Base-by-base conservation (phyloP, 2,888 invertebrate species). In the Thysanoteuthis rhombus region DNA sequence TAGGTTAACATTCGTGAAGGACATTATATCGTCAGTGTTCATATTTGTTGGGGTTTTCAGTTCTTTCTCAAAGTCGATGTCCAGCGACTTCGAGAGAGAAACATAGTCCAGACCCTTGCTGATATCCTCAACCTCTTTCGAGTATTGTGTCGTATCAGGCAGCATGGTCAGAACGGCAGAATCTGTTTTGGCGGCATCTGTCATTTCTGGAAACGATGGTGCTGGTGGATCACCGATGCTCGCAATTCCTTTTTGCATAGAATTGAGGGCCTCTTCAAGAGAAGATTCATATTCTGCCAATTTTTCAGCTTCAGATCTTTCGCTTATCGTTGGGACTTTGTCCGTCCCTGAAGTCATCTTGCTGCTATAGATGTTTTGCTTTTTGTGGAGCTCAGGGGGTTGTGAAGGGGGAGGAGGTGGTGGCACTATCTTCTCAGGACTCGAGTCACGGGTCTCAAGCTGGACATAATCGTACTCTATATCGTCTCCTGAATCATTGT, bases 391-490 rank as follows among this genome's bases (percentile, higher is more conserved):
- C n/a, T n/a, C 75, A 4, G 75, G n/a, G 75, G 16, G n/a, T 25
- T 52, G 52, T 6, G 25, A 25, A 52, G 32, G 25, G 5, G 58
- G 58, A 8, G 45, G 45, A 52, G 42, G 16, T 40, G 94, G 92
- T n/a, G 92, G 58, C n/a, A 47, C 75, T 89, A 93, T 94, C 89
- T 94, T 89, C 95, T 94, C 94, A 36, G 95, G 94, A 4, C 98
- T 98, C 52, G 98, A 97, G 95, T 98, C 98, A 96, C 98, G 98
- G 4, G 98, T 98, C 98, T 96, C 97, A 94, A 99, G 97, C 93
- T 96, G 96, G n/a, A 99, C 99, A 96, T 99, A 99, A 97, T 99
- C 99, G 97, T 99, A 98, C 96, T 99, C 99, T 96, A 92, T 22
- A 42, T 45, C 75, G 38, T 92, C 93, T 0, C 92, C 38, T 28